Evolutionary conservation across 2,888 invertebrate species (phyloP), one percentile per base, ranked within the genome.

Genomic region (Lasioglossum lativentre): DNA sequence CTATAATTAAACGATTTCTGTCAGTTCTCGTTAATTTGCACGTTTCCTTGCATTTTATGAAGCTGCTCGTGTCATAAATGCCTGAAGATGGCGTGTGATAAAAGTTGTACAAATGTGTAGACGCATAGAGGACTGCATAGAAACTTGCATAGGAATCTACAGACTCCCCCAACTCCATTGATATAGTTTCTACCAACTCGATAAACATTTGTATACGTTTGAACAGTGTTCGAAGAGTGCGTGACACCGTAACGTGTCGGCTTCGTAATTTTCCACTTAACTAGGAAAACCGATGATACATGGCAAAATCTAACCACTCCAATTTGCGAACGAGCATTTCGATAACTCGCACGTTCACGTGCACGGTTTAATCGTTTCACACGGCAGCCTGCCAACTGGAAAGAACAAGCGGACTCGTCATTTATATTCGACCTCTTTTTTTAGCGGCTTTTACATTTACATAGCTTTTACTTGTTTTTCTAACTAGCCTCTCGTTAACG

Each of bases 361-460:
- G 27, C 30, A 30, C 27, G 59, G 5, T 63, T 63, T 6, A 30
- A 63, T 63, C 59, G 59, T 63, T 63, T 14, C 6, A 5, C 59
- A 30, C 59, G 27, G 27, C 59, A 30, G 59, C 6, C 27, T 63
- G 30, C 59, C 30, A 5, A 63, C 59, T 16, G 59, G 59, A 30
- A 63, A 30, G 59, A 63, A 63, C 59, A 30, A 63, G 30, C 6
- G 30, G 4, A 16, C 16, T 63, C 16, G 27, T 63, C 14, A 63
- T 63, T 63, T 63, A 27, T 63, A 63, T 63, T 63, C 59, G 30
- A 63, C 59, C 30, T 63, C 30, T 63, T 63, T 59, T 59, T 63
- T 30, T 5, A 59, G 6, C 59, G 59, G 59, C 16, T 5, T 63
- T 30, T 16, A 63, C 16, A 63, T 63, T 30, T 63, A 16, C 59